Percentiles rank a stretch among this genome's conserved stretches.
These are phyloP conservation scores for Plebejus melissa DNA, from an alignment of 2,888 invertebrate genomes.

Conservation along the genomic window DNA sequence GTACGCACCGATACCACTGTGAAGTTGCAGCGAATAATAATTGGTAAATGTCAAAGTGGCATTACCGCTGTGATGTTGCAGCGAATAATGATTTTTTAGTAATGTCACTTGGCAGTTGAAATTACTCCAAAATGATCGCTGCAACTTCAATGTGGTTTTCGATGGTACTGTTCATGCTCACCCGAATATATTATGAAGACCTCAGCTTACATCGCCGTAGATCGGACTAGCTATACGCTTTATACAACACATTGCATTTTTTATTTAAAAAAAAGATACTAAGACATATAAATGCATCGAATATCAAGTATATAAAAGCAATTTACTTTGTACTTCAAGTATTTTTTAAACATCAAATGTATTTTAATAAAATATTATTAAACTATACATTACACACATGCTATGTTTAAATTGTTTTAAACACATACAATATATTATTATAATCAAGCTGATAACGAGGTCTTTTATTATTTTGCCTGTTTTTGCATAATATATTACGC, in stretches of 20 bases:
- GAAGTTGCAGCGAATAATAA: conserved; percentile 29
- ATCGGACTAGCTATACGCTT: neutral
- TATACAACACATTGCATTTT: neutral
- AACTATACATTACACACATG: neutral
- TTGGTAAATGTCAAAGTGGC: neutral
- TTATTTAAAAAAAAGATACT: neutral
- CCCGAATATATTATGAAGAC: conserved; percentile 12
- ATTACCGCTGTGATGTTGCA: conserved; percentile 32
- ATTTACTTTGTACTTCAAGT: neutral
- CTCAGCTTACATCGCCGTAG: conserved; percentile 8
- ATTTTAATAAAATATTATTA: neutral
- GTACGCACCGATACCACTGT: conserved; percentile 36
- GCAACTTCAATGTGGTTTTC: neutral
- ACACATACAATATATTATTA: conserved; percentile 23
- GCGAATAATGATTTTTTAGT: neutral
- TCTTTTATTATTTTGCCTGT: conserved; percentile 35
- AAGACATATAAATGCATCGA: neutral
- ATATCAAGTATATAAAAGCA: neutral
- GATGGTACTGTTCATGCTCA: neutral
- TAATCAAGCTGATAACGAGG: conserved; percentile 36
- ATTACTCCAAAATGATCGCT: neutral
- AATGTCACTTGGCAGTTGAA: neutral
- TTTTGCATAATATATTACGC: conserved; percentile 52
- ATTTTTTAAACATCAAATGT: neutral
- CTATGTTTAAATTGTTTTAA: neutral